A percentile compares a stretch with the other conserved stretches of the same genome.
phyloP scores from a whole-genome alignment of 2,113 vertebrate genomes.

The Cavia porcellus region DNA sequence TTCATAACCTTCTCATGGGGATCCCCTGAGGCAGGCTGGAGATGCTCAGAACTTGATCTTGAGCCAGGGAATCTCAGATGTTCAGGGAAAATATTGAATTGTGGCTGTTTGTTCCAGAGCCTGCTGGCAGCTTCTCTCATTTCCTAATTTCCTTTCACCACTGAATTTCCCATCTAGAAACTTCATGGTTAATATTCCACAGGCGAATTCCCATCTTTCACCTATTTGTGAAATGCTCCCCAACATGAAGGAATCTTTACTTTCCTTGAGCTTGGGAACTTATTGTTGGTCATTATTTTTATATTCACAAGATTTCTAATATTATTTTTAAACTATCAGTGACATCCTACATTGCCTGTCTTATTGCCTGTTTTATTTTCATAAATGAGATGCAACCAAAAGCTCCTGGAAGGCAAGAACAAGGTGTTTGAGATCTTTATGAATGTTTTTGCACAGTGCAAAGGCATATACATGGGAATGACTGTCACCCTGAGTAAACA shows the following conservation, averaged over 20 bases:
- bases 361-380: constrained; percentile 29
- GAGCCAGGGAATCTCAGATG: not conserved
- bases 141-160: not conserved
- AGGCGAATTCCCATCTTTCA: not conserved
- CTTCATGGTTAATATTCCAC: not conserved
- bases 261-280: not conserved
- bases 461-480: not conserved
- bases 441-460: not conserved
- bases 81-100: constrained; percentile 2
- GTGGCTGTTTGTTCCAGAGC: not conserved
- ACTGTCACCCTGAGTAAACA: not conserved
- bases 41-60: not conserved
- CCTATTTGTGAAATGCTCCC: not conserved
- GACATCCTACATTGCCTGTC: not conserved
- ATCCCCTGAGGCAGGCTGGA: not conserved
- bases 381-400: not conserved
- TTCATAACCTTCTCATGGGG: not conserved
- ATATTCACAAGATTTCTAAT: not conserved
- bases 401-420: constrained; percentile 15
- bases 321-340: not conserved
- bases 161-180: constrained; percentile 24
- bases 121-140: not conserved
- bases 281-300: constrained; percentile 19
- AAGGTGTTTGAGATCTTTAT: not conserved
- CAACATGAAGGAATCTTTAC: not conserved